phyloP scores from a whole-genome alignment of 1,140 invertebrate genomes.

The Tetraneura akinire region DNA sequence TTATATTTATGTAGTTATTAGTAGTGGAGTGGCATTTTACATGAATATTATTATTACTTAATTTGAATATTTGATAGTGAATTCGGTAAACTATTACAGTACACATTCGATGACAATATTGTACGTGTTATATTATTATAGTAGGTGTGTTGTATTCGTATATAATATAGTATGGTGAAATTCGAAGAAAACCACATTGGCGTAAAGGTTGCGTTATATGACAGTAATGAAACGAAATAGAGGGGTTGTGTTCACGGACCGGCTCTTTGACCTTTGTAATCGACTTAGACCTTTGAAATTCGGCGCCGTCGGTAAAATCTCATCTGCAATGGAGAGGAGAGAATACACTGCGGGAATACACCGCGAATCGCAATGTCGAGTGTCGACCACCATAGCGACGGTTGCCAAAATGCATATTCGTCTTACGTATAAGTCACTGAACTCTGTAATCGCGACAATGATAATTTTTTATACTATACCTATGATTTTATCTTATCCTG shows the following conservation, averaged over 20 bases:
- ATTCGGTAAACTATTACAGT: no score
- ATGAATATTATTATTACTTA: no score
- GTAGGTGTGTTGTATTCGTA: no score
- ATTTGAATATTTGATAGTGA: no score
- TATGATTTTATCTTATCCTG: no score
- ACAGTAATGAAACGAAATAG: not conserved
- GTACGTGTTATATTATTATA: no score
- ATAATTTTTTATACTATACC: no score
- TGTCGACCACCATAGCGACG: not conserved
- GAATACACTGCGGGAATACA: not conserved
- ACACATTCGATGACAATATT: no score
- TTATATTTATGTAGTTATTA: no score
- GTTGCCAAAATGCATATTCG: constrained; percentile 11
- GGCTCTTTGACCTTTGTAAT: constrained; percentile 45
- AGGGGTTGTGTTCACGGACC: not conserved
- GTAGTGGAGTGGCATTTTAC: no score
- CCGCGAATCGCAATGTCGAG: not conserved
- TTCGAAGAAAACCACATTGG: constrained; percentile 1
- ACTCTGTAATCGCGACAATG: no score
- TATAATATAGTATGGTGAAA: no score
- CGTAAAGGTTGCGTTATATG: not conserved
- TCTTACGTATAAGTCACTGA: constrained; percentile 19
- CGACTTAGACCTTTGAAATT: constrained; percentile 44
- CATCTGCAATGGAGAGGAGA: not conserved
- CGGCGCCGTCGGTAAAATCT: not conserved